phyloP scores from a whole-genome alignment of 1,140 invertebrate species.

The Drosophila sproati region DNA sequence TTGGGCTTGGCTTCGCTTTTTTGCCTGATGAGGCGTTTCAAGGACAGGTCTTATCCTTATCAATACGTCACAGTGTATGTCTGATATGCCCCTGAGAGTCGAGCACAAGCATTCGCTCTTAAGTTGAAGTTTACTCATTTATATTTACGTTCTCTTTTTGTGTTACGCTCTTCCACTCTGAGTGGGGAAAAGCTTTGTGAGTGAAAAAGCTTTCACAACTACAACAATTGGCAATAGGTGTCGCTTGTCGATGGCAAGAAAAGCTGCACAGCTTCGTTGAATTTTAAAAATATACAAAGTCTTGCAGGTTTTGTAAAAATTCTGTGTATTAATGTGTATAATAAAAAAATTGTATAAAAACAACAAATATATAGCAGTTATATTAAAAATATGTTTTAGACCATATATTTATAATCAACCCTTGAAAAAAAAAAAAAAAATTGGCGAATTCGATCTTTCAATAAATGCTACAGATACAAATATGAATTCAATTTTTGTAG shows the following conservation, averaged over 20 bases:
- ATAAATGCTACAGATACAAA: too few relatives aligned
- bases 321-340: too few relatives aligned
- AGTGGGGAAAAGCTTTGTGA: conserved; percentile 36
- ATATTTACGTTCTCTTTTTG: not conserved
- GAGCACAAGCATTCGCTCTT: conserved; percentile 28
- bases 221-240: conserved; percentile 25
- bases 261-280: not conserved
- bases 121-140: not conserved
- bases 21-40: conserved; percentile 3
- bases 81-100: conserved; percentile 13
- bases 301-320: not conserved
- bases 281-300: not conserved
- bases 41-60: conserved; percentile 65
- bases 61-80: conserved; percentile 45
- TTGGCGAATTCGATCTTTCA: too few relatives aligned
- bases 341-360: not conserved
- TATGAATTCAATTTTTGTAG: not conserved
- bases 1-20: conserved; percentile 10
- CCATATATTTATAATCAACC: too few relatives aligned
- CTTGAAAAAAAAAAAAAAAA: too few relatives aligned
- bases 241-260: conserved; percentile 1
- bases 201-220: not conserved
- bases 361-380: not conserved
- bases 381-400: too few relatives aligned
- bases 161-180: not conserved